phyloP scores from a whole-genome alignment of 92 coral and sea anemone genomes.

The Zoanthus gigantus region DNA sequence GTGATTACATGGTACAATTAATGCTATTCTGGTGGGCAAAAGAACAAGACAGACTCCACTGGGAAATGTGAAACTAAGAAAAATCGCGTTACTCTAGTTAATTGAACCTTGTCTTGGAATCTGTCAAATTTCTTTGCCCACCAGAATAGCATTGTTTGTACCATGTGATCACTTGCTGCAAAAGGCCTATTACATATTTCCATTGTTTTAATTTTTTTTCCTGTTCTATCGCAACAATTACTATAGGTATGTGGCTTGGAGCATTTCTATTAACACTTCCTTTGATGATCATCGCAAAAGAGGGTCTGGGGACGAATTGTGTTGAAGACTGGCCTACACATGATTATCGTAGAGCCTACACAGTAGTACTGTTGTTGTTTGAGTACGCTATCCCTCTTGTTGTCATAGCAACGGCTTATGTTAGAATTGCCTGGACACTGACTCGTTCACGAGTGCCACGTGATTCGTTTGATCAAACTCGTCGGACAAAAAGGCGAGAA shows the following conservation, averaged over 20 bases:
- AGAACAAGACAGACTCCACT: no score
- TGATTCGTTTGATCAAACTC: background rate
- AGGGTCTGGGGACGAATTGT: background rate
- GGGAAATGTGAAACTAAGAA: no score
- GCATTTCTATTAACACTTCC: slow-evolving; percentile 8
- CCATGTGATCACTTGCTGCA: no score
- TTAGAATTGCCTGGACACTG: slow-evolving; percentile 18
- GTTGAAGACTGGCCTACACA: slow-evolving; percentile 39
- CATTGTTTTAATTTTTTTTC: background rate
- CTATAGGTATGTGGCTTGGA: slow-evolving; percentile 17
- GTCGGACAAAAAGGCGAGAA: background rate
- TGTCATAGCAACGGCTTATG: slow-evolving; percentile 37
- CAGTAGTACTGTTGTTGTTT: slow-evolving; percentile 15
- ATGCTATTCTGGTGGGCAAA: no score
- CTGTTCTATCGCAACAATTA: no score
- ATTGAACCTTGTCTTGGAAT: no score
- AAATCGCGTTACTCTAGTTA: no score
- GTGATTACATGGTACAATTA: no score
- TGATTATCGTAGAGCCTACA: slow-evolving; percentile 17
- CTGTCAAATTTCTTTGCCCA: no score
- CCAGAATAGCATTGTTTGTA: no score
- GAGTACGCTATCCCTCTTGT: slow-evolving; percentile 43
- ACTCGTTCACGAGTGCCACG: slow-evolving; percentile 16
- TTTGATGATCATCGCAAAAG: slow-evolving; percentile 9
- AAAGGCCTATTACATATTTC: background rate